phyloP scores from a whole-genome alignment of 1,140 invertebrate species.

The Zaprionus ghesquierei region DNA sequence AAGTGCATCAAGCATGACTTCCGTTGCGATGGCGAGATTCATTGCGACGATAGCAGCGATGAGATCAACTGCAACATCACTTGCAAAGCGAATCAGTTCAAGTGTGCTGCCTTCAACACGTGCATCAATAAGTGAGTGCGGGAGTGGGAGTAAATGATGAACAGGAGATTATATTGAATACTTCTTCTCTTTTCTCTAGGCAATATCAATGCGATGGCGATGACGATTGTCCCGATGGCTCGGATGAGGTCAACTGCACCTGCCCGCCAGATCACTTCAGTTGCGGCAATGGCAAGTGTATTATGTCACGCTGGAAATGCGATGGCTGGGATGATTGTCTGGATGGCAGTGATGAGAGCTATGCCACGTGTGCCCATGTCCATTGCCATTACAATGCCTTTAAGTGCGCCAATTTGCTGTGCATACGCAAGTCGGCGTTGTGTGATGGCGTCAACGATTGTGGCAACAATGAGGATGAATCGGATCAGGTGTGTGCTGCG shows the following conservation, averaged over 20 bases:
- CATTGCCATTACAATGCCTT: conserved; percentile 88
- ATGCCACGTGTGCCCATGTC: conserved; percentile 90
- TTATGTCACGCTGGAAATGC: conserved; percentile 92
- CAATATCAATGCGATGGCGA: conserved; percentile 84
- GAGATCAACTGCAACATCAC: conserved; percentile 84
- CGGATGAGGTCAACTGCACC: conserved; percentile 91
- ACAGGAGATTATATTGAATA: neutral
- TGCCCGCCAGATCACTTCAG: conserved; percentile 96
- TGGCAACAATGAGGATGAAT: conserved; percentile 85
- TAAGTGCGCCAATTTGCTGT: conserved; percentile 85
- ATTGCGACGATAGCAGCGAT: conserved; percentile 90
- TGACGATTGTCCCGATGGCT: conserved; percentile 97
- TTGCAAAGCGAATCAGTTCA: conserved; percentile 79
- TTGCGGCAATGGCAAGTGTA: conserved; percentile 93
- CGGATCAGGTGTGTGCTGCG: conserved; percentile 84
- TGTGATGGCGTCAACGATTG: conserved; percentile 89
- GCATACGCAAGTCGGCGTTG: conserved; percentile 87
- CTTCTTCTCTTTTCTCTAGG: conserved; percentile 19
- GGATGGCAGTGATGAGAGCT: conserved; percentile 93
- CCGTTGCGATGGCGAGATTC: conserved; percentile 88
- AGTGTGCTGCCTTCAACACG: conserved; percentile 85
- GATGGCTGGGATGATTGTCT: conserved; percentile 90
- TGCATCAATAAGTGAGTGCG: conserved; percentile 86
- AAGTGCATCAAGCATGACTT: conserved; percentile 87
- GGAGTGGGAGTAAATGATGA: fast-evolving